Evolutionary conservation across 2,797 vertebrate species (phyloP), one percentile per base, ranked within the genome.

Genomic region (Enteromius radiatus): DNA sequence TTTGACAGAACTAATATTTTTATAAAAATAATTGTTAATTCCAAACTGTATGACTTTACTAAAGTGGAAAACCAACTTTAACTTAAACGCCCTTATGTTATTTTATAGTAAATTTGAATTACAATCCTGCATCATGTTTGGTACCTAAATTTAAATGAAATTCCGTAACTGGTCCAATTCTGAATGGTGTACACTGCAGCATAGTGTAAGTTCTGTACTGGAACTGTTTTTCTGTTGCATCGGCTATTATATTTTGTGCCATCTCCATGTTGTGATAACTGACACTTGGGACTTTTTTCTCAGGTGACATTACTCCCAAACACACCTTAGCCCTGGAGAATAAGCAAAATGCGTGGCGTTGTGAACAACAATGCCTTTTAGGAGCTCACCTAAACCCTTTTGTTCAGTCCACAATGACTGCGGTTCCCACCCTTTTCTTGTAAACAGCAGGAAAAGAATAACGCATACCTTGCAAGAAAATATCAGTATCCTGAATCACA

Each of bases 391-490:
- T 89, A 90, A 91, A 90, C 76, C 89, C 89, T 83, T 89, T 87
- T 91, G 88, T 85, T 89, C 84, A 87, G 38, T 85, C 87, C 84
- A 86, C 84, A 86, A 92, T 88, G 88, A 21, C 81, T 77, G 43
- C 8, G 82, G 89, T 83, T 87, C 85, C 89, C 91, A 78, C 92
- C 91, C 87, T 85, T 88, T 87, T 78, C 90, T 88, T 87, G 87
- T 91, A 92, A 92, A 92, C 91, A 90, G 84, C 89, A 33, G 83
- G 31, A 47, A 88, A 86, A 87, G 85, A 83, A 86, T 76, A 84
- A 85, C 81, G 82, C 88, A 90, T 87, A 87, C 91, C 91, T 87
- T 45, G 67, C 89, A 89, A 92, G 90, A 86, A 91, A 90, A 91
- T 78, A 83, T 87, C 84, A 90, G 89, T 90, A 91, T 91, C 89